Evolutionary conservation across 2,888 invertebrate genomes (phyloP).

Genomic region (Lissonota sp.): DNA sequence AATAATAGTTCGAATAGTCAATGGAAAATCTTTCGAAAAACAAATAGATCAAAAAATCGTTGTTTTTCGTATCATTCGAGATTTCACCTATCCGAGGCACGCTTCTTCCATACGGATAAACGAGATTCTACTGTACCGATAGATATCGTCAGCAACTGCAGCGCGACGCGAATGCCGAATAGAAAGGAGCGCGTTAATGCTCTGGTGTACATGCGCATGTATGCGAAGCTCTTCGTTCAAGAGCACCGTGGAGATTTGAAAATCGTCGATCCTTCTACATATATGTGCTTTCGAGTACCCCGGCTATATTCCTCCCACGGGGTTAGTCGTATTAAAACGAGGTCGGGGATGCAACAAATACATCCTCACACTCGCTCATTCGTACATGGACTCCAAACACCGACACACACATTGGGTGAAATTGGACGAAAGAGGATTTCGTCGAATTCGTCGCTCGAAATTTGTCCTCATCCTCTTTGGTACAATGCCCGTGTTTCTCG

Average conservation of each 20-base stretch:
- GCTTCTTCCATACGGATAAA: too few relatives aligned
- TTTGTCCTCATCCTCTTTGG: conserved; percentile 46
- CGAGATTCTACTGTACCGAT: too few relatives aligned
- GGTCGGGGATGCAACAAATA: conserved; percentile 47
- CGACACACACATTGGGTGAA: conserved; percentile 33
- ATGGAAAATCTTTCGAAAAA: too few relatives aligned
- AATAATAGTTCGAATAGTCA: too few relatives aligned
- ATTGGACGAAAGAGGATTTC: conserved; percentile 40
- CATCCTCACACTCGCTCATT: conserved; percentile 8
- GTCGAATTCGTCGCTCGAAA: conserved; percentile 41
- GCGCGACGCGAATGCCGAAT: conserved; percentile 26
- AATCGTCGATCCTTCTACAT: conserved; percentile 72
- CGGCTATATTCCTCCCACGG: conserved; percentile 5
- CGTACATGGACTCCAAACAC: conserved; percentile 10
- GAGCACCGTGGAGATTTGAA: conserved; percentile 73
- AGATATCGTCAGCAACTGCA: too few relatives aligned
- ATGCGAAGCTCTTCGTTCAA: conserved; percentile 34
- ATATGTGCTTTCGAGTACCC: conserved; percentile 64
- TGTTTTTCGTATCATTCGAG: too few relatives aligned
- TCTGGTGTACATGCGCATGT: conserved; percentile 13
- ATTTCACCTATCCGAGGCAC: too few relatives aligned
- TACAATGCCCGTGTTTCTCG: conserved; percentile 26
- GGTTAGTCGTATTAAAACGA: conserved; percentile 72
- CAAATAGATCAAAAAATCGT: too few relatives aligned
- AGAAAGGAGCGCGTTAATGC: conserved; percentile 36